Evolutionary conservation across 2,797 vertebrate genomes (phyloP), one percentile per base, ranked within the genome.

Genomic region (Passerculus sandwichensis): DNA sequence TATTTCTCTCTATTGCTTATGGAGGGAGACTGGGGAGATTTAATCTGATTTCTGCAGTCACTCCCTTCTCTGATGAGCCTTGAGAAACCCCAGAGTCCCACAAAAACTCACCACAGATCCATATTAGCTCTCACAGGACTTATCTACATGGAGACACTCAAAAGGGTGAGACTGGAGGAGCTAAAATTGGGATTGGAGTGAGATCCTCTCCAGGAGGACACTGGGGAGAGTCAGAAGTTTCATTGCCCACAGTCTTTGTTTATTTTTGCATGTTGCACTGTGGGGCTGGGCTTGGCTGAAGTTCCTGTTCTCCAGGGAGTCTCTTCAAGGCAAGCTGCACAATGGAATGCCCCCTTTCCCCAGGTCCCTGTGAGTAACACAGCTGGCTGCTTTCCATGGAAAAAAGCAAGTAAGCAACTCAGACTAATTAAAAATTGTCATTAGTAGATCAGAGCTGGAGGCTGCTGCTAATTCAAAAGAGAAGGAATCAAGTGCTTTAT

Each of bases 361-460:
- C 9, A 88, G 45, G 7, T 34, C 42, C 9, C 57, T 42, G 13
- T 62, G 50, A 78, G 53, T 59, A 61, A 30, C 11, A 9, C 11
- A 30, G 42, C n/a, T 47, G 54, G 15, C 78, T 88, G 71, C 50
- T 84, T 95, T 77, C 70, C 25, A 8, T 25, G 75, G n/a, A 70
- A 75, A 82, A 48, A 96, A 21, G 80, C 65, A 73, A 79, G 87
- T 22, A 66, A 89, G 71, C 72, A 84, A 65, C 36, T 88, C 48
- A 65, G 59, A 51, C 44, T 77, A 92, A 94, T 91, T 80, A 88
- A 88, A 91, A 92, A 73, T 77, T 89, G 47, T 65, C 50, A 48
- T 89, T 34, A 88, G 59, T 47, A 57, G 71, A 92, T 95, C 79
- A 74, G 86, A 84, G 78, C 83, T 85, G 45, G 45, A 76, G 73